These are phyloP conservation scores for Cairina moschata DNA, from an alignment of 2,113 vertebrate species.

Conservation along the genomic window DNA sequence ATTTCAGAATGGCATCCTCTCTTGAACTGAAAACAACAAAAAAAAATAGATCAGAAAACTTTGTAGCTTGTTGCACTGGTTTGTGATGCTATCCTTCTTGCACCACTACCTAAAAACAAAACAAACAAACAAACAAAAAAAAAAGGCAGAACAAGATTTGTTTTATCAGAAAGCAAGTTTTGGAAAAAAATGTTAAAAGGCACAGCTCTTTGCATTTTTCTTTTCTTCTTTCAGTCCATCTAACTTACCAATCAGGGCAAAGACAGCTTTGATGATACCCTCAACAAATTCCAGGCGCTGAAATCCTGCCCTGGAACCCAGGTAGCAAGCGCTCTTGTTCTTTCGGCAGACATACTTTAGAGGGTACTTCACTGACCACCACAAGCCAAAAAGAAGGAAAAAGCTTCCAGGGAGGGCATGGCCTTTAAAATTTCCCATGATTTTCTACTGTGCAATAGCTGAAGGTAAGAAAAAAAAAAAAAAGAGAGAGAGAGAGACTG, in stretches of 20 bases:
- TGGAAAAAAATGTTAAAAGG: not conserved
- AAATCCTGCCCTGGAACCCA: slow-evolving; percentile 83
- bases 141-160: not conserved
- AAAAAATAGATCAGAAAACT: not conserved
- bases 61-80: not conserved
- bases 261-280: slow-evolving; percentile 78
- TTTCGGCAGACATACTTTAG: slow-evolving; percentile 86
- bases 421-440: slow-evolving; percentile 94
- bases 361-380: slow-evolving; percentile 89
- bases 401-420: slow-evolving; percentile 92
- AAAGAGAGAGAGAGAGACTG: not conserved
- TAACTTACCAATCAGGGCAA: slow-evolving; percentile 86
- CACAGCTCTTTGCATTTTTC: not conserved
- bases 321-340: slow-evolving; percentile 84
- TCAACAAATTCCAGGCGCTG: slow-evolving; percentile 88
- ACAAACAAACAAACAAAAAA: not conserved
- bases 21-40: not conserved
- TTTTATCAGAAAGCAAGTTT: not conserved
- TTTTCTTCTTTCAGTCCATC: not conserved
- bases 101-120: not conserved
- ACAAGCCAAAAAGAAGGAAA: slow-evolving; percentile 88
- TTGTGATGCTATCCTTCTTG: not conserved
- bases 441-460: slow-evolving; percentile 21
- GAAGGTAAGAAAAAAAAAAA: not conserved
- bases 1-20: not conserved